A percentile compares a stretch with the other conserved stretches of the same genome.
Evolutionary conservation across 2,888 invertebrate species (phyloP).

Genomic region (Carcina quercana): DNA sequence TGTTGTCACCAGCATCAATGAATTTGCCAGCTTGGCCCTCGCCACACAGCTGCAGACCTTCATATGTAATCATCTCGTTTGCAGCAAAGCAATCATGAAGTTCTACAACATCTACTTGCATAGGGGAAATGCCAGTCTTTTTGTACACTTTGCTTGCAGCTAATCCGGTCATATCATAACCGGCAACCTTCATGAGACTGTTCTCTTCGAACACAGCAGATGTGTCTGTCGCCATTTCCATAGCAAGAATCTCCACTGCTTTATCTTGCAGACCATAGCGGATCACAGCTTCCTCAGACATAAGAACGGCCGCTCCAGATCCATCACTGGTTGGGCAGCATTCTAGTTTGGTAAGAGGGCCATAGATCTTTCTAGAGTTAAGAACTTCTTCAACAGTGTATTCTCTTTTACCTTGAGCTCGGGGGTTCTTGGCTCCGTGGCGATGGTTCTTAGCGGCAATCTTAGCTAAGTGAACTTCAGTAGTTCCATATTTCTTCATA

Average conservation of each 20-base stretch:
- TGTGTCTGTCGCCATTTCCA: constrained; percentile 97
- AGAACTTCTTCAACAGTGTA: constrained; percentile 93
- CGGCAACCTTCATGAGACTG: constrained; percentile 85
- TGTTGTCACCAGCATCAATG: constrained; percentile 95
- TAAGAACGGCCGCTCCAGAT: constrained; percentile 94
- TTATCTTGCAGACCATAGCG: constrained; percentile 83
- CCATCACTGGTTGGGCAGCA: constrained; percentile 99
- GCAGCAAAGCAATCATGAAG: constrained; percentile 98
- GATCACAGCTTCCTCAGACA: constrained; percentile 92
- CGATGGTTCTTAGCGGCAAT: constrained; percentile 98
- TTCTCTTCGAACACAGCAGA: constrained; percentile 87
- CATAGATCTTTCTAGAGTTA: constrained; percentile 90
- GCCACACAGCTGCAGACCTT: constrained; percentile 94
- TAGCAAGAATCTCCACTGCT: constrained; percentile 96
- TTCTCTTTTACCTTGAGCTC: constrained; percentile 95
- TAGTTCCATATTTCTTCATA: constrained; percentile 96
- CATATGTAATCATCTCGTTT: constrained; percentile 97
- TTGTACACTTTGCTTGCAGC: constrained; percentile 85
- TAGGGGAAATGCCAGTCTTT: constrained; percentile 83
- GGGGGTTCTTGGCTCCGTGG: constrained; percentile 97
- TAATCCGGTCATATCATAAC: constrained; percentile 93
- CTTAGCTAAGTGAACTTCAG: constrained; percentile 94
- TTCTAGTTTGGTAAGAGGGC: constrained; percentile 95
- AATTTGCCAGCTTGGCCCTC: constrained; percentile 93
- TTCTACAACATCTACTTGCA: constrained; percentile 94